Evolutionary conservation across 2,888 invertebrate species (phyloP).

Genomic region (Dryomyza anilis): DNA sequence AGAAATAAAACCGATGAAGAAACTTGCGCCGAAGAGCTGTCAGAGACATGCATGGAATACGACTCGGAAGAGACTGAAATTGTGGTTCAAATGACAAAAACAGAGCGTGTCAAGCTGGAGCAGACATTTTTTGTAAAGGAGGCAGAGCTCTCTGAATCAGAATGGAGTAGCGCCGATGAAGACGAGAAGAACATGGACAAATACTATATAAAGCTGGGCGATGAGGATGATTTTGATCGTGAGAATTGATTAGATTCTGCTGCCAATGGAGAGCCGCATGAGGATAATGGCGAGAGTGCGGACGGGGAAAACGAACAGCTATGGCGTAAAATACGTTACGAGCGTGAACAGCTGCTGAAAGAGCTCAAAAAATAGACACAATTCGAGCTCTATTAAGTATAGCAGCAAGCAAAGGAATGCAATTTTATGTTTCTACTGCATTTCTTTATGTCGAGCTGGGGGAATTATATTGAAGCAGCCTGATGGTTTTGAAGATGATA

Average conservation of each 20-base stretch:
- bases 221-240: slow-evolving; percentile 81
- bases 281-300: slow-evolving; percentile 62
- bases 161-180: slow-evolving; percentile 88
- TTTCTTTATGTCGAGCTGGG: too few species aligned
- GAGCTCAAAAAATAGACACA: too few species aligned
- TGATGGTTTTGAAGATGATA: too few species aligned
- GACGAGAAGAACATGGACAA: slow-evolving; percentile 80
- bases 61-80: slow-evolving; percentile 87
- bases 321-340: slow-evolving; percentile 79
- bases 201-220: slow-evolving; percentile 84
- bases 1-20: slow-evolving; percentile 48
- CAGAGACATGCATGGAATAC: slow-evolving; percentile 68
- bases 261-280: slow-evolving; percentile 46
- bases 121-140: slow-evolving; percentile 85
- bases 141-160: slow-evolving; percentile 90
- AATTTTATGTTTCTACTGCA: too few species aligned
- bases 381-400: too few species aligned
- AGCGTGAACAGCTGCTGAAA: slow-evolving; percentile 78
- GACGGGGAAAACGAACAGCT: slow-evolving; percentile 77
- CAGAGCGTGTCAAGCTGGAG: slow-evolving; percentile 61
- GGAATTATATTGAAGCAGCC: too few species aligned
- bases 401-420: too few species aligned
- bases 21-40: slow-evolving; percentile 56
- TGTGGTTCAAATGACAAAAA: slow-evolving; percentile 54
- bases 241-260: slow-evolving; percentile 63